A percentile compares a stretch with the other conserved stretches of the same genome.
Conservation (phyloP, 2,888 invertebrate species). For the Ptilodon capucinus region DNA sequence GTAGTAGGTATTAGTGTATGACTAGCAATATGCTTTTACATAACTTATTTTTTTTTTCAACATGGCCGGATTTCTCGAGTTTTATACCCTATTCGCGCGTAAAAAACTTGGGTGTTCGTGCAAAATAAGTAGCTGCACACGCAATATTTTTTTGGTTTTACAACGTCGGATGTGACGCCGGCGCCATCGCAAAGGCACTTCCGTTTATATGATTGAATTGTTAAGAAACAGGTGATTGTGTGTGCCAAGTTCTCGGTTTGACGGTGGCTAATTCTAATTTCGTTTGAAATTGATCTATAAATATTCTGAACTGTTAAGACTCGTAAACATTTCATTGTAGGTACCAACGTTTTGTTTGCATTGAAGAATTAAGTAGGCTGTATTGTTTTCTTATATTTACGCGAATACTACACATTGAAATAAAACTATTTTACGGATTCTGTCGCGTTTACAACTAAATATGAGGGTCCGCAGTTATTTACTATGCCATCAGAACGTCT, state of each 20-base stretch:
- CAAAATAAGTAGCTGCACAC: slow-evolving; percentile 1
- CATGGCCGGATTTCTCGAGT: no score
- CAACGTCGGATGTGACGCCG: slow-evolving; percentile 19
- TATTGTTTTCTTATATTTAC: not conserved
- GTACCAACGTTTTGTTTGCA: not conserved
- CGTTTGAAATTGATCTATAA: slow-evolving; percentile 8
- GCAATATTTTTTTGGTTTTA: slow-evolving; percentile 18
- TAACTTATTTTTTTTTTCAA: no score
- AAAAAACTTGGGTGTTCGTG: no score
- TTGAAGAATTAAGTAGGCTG: not conserved
- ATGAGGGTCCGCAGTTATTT: no score
- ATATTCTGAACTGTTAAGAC: not conserved
- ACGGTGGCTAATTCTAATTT: slow-evolving; percentile 8
- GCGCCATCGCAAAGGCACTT: slow-evolving; percentile 38
- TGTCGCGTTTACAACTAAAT: no score
- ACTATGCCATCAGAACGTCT: no score
- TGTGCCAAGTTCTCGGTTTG: slow-evolving; percentile 12
- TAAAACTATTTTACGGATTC: no score
- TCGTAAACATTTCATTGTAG: not conserved
- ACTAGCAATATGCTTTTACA: no score
- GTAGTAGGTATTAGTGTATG: no score
- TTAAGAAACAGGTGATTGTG: slow-evolving; percentile 15
- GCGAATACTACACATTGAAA: no score
- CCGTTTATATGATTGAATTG: slow-evolving; percentile 25
- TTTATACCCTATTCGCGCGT: no score